Evolutionary conservation across 2,113 vertebrate genomes (phyloP).

Genomic region (Nothobranchius kuhntae): DNA sequence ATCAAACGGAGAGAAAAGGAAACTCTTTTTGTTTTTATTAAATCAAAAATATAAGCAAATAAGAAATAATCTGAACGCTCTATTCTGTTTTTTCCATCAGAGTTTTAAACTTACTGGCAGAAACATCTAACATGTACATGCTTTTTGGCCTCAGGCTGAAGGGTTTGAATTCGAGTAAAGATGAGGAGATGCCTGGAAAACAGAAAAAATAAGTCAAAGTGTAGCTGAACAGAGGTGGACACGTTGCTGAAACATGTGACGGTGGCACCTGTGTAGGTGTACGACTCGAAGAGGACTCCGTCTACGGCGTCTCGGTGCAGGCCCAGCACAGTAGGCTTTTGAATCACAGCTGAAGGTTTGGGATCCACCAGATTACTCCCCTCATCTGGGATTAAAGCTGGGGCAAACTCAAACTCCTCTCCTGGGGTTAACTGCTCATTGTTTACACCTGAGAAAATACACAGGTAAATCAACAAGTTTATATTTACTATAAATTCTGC

Average conservation of each 20-base stretch:
- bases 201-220: conserved; percentile 1
- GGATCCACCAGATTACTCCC: conserved; percentile 79
- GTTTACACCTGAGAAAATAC: conserved; percentile 26
- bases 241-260: not conserved
- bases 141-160: conserved; percentile 75
- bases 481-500: not conserved
- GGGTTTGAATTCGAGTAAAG: conserved; percentile 73
- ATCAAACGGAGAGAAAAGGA: too few species aligned
- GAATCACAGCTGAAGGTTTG: conserved; percentile 5
- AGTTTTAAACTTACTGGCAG: conserved; percentile 75
- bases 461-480: conserved; percentile 2
- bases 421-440: conserved; percentile 22
- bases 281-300: conserved; percentile 63
- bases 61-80: too few species aligned
- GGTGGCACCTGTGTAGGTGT: conserved; percentile 69
- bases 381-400: conserved; percentile 16
- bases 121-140: conserved; percentile 82
- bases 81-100: too few species aligned
- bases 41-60: too few species aligned
- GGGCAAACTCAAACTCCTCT: conserved; percentile 17
- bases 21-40: too few species aligned
- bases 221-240: not conserved
- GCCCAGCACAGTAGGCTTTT: conserved; percentile 70
- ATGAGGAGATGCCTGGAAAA: conserved; percentile 72
- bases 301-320: conserved; percentile 73